A percentile compares a stretch with the other conserved stretches of the same genome.
Conservation (phyloP, 2,888 invertebrate species). For the Dyspetes luteomarginatus region DNA sequence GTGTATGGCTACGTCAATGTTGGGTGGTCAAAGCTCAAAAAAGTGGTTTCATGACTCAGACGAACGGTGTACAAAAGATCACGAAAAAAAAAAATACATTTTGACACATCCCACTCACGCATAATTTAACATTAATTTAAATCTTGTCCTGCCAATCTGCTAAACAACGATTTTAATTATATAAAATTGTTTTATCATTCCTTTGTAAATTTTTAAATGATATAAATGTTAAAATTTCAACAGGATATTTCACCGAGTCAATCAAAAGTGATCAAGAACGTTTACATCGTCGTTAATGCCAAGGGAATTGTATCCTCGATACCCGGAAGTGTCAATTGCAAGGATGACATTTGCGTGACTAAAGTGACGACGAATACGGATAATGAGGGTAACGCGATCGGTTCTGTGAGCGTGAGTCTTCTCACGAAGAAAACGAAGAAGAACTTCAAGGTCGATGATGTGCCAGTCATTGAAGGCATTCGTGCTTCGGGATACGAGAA, state of each 20-base stretch:
- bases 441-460: slow-evolving; percentile 63
- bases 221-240: slow-evolving; percentile 17
- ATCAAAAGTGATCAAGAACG: slow-evolving; percentile 68
- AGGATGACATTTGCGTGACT: slow-evolving; percentile 70
- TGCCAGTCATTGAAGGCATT: slow-evolving; percentile 74
- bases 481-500: slow-evolving; percentile 64
- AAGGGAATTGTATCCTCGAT: slow-evolving; percentile 60
- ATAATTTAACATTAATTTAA: slow-evolving; percentile 25
- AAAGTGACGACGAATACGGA: slow-evolving; percentile 66
- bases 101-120: slow-evolving; percentile 16
- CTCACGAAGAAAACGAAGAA: slow-evolving; percentile 68
- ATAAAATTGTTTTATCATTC: slow-evolving; percentile 3
- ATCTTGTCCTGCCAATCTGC: background rate
- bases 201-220: background rate
- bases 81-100: slow-evolving; percentile 21
- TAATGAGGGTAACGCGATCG: slow-evolving; percentile 70
- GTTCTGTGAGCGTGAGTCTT: slow-evolving; percentile 71
- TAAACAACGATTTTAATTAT: background rate
- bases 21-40: slow-evolving; percentile 46
- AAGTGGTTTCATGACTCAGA: slow-evolving; percentile 14
- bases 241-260: slow-evolving; percentile 37
- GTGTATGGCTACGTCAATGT: slow-evolving; percentile 15
- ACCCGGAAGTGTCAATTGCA: slow-evolving; percentile 61
- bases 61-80: slow-evolving; percentile 17
- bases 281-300: slow-evolving; percentile 70